phyloP scores from a whole-genome alignment of 2,113 vertebrate species.

The Bambusicola thoracicus region DNA sequence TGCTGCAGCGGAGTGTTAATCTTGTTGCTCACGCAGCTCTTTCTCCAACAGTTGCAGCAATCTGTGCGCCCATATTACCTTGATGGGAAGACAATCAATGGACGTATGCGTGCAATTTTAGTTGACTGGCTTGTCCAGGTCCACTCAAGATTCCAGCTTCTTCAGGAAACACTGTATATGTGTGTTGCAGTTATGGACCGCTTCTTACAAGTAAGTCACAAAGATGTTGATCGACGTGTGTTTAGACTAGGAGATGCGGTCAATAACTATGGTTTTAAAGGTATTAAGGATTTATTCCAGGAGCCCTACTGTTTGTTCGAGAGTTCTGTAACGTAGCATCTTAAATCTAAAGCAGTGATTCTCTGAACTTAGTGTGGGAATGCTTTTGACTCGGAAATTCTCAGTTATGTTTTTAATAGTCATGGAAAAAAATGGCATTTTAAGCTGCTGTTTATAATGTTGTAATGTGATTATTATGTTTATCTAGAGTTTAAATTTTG shows the following conservation, averaged over 20 bases:
- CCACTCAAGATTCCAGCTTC: conserved; percentile 90
- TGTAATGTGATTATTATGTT: not conserved
- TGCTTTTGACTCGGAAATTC: not conserved
- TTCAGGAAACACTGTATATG: conserved; percentile 96
- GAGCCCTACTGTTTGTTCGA: not conserved
- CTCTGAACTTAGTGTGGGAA: not conserved
- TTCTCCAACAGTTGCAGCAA: conserved; percentile 81
- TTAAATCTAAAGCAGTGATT: not conserved
- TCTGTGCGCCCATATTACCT: conserved; percentile 82
- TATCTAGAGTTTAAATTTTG: not conserved
- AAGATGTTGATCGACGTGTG: accelerated
- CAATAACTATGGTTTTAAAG: not conserved
- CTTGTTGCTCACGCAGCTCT: not conserved
- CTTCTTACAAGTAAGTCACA: conserved; percentile 85
- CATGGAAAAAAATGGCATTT: not conserved
- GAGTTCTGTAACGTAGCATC: not conserved
- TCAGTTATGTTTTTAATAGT: accelerated
- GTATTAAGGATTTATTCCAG: not conserved
- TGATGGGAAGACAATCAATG: conserved; percentile 83
- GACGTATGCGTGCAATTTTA: conserved; percentile 90
- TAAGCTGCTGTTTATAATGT: not conserved
- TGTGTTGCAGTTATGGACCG: conserved; percentile 90
- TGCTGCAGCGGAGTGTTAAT: accelerated
- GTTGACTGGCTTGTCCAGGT: conserved; percentile 97
- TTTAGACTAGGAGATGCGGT: not conserved